Evolutionary conservation across 2,888 invertebrate genomes (phyloP).

Genomic region (Nephrocerus scutellatus): DNA sequence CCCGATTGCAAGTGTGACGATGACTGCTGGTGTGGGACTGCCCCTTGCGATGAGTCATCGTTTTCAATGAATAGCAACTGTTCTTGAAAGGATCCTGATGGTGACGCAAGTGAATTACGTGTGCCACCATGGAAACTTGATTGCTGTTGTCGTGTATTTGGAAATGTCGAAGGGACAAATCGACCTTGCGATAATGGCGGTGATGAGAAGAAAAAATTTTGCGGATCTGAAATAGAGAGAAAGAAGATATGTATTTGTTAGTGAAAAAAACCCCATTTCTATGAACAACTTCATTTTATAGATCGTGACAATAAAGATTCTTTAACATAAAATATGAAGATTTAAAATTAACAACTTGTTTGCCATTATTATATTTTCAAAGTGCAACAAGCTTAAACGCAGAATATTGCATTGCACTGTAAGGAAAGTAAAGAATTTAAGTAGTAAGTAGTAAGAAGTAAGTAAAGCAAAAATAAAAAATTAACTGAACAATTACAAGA

Average conservation of each 20-base stretch:
- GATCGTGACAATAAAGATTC: too few relatives aligned
- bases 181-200: slow-evolving; percentile 38
- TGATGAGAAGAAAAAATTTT: slow-evolving; percentile 39
- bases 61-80: slow-evolving; percentile 41
- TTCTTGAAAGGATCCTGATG: slow-evolving; percentile 43
- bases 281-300: background rate
- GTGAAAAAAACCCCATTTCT: background rate
- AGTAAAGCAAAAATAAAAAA: too few relatives aligned
- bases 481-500: too few relatives aligned
- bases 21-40: slow-evolving; percentile 26
- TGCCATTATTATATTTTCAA: too few relatives aligned
- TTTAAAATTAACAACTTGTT: too few relatives aligned
- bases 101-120: slow-evolving; percentile 23
- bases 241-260: too few relatives aligned
- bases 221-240: slow-evolving; percentile 36
- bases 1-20: slow-evolving; percentile 23
- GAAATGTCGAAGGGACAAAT: slow-evolving; percentile 45
- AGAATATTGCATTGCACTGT: too few relatives aligned
- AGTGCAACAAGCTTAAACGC: too few relatives aligned
- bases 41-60: too few relatives aligned
- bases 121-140: slow-evolving; percentile 16
- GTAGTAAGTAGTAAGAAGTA: too few relatives aligned
- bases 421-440: too few relatives aligned
- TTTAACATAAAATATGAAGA: too few relatives aligned
- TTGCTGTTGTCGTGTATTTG: slow-evolving; percentile 21